phyloP scores from a whole-genome alignment of 2,113 vertebrate species.

The Megaceryle maxima region DNA sequence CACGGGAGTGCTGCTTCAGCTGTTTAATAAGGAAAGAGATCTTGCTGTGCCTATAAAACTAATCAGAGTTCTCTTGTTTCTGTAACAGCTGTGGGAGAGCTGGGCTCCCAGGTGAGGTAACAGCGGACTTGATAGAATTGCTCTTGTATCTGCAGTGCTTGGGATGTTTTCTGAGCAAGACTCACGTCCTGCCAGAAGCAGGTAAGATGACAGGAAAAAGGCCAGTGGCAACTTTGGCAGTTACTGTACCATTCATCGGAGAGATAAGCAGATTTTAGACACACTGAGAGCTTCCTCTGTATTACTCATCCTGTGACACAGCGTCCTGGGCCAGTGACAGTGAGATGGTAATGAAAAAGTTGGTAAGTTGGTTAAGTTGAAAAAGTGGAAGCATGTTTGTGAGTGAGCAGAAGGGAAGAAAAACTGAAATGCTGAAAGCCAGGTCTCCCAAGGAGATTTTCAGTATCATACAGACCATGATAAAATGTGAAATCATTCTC shows the following conservation, averaged over 20 bases:
- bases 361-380: neutral
- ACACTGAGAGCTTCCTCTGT: neutral
- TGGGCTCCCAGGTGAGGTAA: neutral
- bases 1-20: neutral
- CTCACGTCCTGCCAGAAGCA: neutral
- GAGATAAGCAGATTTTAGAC: neutral
- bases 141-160: neutral
- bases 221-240: neutral
- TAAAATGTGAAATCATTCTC: neutral
- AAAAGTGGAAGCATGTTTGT: neutral
- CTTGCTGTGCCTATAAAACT: neutral
- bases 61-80: neutral
- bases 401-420: neutral
- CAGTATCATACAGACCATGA: neutral
- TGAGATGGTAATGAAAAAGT: neutral
- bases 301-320: neutral
- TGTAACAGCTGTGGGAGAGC: neutral
- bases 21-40: neutral
- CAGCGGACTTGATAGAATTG: neutral
- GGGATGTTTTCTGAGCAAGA: neutral
- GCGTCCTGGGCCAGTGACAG: neutral
- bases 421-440: neutral
- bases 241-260: neutral
- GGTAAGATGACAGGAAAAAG: neutral
- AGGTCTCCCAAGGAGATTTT: neutral